Conservation (phyloP, 2,797 vertebrate species). For the Onychomys arenicola region DNA sequence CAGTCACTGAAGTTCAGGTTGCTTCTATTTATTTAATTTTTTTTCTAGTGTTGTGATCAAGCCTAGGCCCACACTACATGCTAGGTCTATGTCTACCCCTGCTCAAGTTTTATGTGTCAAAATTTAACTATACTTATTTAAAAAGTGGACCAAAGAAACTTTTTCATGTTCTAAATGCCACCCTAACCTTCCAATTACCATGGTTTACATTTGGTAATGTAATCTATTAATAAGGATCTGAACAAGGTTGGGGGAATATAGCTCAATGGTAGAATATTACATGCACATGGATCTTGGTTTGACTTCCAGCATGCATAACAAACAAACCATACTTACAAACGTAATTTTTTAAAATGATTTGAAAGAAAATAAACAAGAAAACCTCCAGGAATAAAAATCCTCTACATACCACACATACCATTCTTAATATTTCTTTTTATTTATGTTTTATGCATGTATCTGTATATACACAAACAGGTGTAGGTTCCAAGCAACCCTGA, state of each 20-base stretch:
- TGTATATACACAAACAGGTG: neutral
- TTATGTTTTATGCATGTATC: too few species aligned
- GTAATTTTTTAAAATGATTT: neutral
- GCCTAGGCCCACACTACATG: neutral
- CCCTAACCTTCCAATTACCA: slow-evolving; percentile 21
- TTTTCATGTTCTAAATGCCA: slow-evolving; percentile 19
- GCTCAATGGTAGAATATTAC: neutral
- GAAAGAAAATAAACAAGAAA: slow-evolving; percentile 27
- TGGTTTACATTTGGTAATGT: neutral
- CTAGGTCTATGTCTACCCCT: neutral
- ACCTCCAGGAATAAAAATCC: neutral
- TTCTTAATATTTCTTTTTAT: neutral
- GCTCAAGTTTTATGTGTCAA: slow-evolving; percentile 6
- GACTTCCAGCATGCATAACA: neutral
- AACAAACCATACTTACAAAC: neutral
- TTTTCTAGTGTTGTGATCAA: neutral
- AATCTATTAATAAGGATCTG: neutral
- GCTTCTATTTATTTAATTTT: neutral
- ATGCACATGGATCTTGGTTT: neutral
- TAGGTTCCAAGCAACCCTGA: neutral
- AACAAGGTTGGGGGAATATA: neutral
- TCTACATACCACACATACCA: neutral
- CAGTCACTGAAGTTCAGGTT: neutral
- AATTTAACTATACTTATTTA: slow-evolving; percentile 23
- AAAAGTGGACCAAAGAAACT: slow-evolving; percentile 4